Base-by-base conservation (phyloP, 2,113 vertebrate genomes). In the rabbit (Oryctolagus cuniculus) region DNA sequence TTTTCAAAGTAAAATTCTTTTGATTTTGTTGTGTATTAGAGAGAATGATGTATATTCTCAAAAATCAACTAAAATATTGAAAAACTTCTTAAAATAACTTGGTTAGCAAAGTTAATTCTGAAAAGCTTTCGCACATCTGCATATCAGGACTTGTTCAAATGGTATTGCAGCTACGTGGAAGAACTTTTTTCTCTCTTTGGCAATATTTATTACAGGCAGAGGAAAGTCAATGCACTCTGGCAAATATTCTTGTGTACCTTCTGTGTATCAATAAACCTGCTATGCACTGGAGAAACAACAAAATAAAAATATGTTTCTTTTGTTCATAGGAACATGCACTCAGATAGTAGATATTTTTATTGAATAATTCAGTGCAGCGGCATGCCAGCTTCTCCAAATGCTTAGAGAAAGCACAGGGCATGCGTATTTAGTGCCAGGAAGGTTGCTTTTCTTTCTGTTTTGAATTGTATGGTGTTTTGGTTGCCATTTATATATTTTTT, bases 1-100 rank as follows among this genome's bases (percentile, higher is more conserved):
- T 25, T 96, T 95, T 87, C 4, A 75, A 95, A 92, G 58, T 31
- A 51, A 67, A 53, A 38, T 91, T 81, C 19, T 81, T 86, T 72
- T 83, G 53, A 34, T 96, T 75, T 80, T 61, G 49, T 17, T 34
- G 34, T 77, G 1, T 87, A 27, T 75, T 87, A 84, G 34, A 55
- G 2, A 70, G 49, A 4, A 66, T 63, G 70, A 66, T 80, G 79
- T 67, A 61, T 79, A 44, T 72, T 91, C 27, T 36, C 5, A 19
- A 58, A 87, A 69, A 80, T 36, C 29, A 8, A 55, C 58, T 29
- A 61, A 86, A 69, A 74, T 58, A 61, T 34, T 78, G 29, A 83
- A 86, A 58, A 72, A 31, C 8, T 70, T 29, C 87, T 67, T 0
- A 61, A 74, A 49, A 75, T 83, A 70, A 86, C 6, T 87, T 49